Conservation (phyloP, 2,888 invertebrate genomes). For the Agrochola circellaris region DNA sequence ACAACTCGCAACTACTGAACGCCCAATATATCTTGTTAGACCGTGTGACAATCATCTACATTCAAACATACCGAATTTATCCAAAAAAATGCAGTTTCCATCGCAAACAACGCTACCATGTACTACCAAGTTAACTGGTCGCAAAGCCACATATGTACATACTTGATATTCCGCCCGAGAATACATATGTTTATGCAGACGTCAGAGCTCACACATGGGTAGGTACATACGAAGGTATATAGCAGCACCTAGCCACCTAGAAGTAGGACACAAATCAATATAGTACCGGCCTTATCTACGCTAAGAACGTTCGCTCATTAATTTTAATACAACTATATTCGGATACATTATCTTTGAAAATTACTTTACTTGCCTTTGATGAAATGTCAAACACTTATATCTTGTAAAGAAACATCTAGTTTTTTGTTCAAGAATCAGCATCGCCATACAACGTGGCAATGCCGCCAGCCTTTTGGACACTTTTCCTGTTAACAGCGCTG, state of each 20-base stretch:
- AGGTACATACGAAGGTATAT: constrained; percentile 29
- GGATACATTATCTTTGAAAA: constrained; percentile 16
- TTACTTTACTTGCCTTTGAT: constrained; percentile 11
- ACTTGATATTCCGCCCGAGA: constrained; percentile 9
- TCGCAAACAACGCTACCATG: not conserved
- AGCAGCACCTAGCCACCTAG: constrained; percentile 47
- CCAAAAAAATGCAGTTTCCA: not conserved
- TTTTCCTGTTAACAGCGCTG: not conserved
- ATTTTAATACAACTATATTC: constrained; percentile 40
- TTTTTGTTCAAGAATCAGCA: too few species aligned
- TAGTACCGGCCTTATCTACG: constrained; percentile 31
- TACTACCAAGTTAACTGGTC: not conserved
- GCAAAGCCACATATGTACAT: not conserved
- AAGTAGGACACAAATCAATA: constrained; percentile 60
- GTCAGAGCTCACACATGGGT: constrained; percentile 40
- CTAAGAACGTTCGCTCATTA: constrained; percentile 49
- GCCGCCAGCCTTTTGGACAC: not conserved
- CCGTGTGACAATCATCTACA: not conserved
- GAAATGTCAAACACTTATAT: not conserved
- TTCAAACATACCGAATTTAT: not conserved
- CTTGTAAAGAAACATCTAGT: not conserved
- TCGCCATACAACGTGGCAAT: too few species aligned
- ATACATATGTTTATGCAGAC: constrained; percentile 31
- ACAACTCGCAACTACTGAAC: not conserved
- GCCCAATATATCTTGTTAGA: not conserved